These are phyloP conservation scores for Tanytarsus gracilentus DNA, from an alignment of 2,888 invertebrate species.

Conservation along the genomic window DNA sequence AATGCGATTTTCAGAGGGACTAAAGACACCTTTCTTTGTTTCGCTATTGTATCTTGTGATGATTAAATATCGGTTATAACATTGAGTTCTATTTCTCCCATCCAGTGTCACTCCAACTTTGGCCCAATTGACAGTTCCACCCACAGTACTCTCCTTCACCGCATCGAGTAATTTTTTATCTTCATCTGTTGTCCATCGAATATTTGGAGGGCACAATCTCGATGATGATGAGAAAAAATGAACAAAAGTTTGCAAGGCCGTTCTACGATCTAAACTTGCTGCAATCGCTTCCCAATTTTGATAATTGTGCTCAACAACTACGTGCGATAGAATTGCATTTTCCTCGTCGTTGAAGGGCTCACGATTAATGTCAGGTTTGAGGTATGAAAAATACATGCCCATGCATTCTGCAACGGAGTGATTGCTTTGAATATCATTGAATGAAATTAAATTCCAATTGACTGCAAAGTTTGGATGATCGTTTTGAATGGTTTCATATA, in stretches of 20 bases:
- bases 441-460: constrained; percentile 40
- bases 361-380: constrained; percentile 60
- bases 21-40: constrained; percentile 52
- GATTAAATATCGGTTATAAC: constrained; percentile 51
- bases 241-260: constrained; percentile 61
- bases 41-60: constrained; percentile 31
- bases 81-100: constrained; percentile 54
- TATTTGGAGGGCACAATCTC: constrained; percentile 32
- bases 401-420: constrained; percentile 56
- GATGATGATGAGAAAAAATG: constrained; percentile 48
- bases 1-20: constrained; percentile 56
- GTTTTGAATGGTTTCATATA: background rate
- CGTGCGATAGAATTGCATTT: constrained; percentile 40
- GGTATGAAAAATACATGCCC: constrained; percentile 60
- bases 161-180: constrained; percentile 54
- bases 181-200: constrained; percentile 59
- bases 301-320: constrained; percentile 42
- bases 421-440: constrained; percentile 43
- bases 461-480: constrained; percentile 32
- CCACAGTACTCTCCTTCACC: constrained; percentile 54
- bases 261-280: constrained; percentile 48
- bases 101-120: constrained; percentile 55
- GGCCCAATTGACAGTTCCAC: constrained; percentile 64
- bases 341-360: constrained; percentile 48
- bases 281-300: constrained; percentile 64